phyloP scores from a whole-genome alignment of 2,797 vertebrate species.

The Alosa sapidissima region DNA sequence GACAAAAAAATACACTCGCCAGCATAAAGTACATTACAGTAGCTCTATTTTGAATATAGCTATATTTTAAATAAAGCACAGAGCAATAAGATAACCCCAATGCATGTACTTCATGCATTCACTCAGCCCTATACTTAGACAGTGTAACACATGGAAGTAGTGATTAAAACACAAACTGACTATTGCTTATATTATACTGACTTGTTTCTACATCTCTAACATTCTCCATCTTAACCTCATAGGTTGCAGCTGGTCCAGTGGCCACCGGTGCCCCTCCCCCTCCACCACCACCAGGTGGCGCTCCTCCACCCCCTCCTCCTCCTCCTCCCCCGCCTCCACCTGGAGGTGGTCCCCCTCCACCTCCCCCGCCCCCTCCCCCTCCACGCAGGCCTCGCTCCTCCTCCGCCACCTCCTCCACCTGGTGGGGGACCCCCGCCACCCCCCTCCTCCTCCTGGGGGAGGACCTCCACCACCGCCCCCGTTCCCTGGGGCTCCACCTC shows the following conservation, averaged over 20 bases:
- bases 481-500: conserved; percentile 64
- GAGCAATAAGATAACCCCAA: background rate
- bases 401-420: conserved; percentile 75
- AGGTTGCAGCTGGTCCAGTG: background rate
- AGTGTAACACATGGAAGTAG: background rate
- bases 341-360: conserved; percentile 63
- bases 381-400: conserved; percentile 57
- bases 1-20: background rate
- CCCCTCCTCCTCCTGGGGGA: conserved; percentile 74
- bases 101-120: background rate
- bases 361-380: conserved; percentile 65
- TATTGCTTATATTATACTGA: background rate
- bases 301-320: conserved; percentile 69
- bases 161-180: background rate
- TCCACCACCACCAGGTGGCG: conserved; percentile 62
- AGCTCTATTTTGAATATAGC: background rate
- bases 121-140: no score
- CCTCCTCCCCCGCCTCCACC: conserved; percentile 75
- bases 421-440: conserved; percentile 72
- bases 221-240: background rate
- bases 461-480: conserved; percentile 75
- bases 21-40: background rate
- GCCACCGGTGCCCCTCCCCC: conserved; percentile 50
- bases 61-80: background rate
- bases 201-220: conserved; percentile 56